Evolutionary conservation across 2,888 invertebrate genomes (phyloP), one percentile per base, ranked within the genome.

Genomic region (Pseudoips prasinana): DNA sequence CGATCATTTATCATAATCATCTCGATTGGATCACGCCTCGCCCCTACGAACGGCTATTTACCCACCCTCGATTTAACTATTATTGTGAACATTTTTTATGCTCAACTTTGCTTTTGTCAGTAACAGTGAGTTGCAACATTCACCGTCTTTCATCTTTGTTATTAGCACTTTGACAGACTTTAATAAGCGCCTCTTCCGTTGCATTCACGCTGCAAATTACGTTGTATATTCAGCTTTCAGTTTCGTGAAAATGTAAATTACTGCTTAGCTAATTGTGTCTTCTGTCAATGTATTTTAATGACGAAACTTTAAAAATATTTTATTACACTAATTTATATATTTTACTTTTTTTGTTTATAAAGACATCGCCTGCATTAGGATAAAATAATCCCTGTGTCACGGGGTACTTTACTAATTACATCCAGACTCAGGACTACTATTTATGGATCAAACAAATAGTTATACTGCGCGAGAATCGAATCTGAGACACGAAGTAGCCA

Each of bases 11-110:
- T 86, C 87, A 86, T 86, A 85, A 86, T 86, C 82, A 77, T 74
- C 72, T 71, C 77, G 83, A 84, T 85, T 81, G 80, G 67, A 78
- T 79, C 84, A 75, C 81, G 78, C 74, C 83, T 71, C 73, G 71
- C 81, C 78, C 79, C 73, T 67, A 49, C 69, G 61, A 52, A 68
- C 74, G 68, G 71, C 68, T 71, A 73, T 72, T 76, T 78, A 79
- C 71, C 74, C 75, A 79, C 85, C 86, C 86, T 83, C 85, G 79
- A 85, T 85, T 85, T 84, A 82, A 83, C 86, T 75, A 70, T 80
- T 80, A 81, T 83, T 83, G 77, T 80, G 73, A 73, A 77, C 68
- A 72, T 69, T 80, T 80, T 72, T 74, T 74, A 77, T 73, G 73
- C 67, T 52, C 60, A 68, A 64, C 73, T 67, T 68, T 73, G 67